A percentile compares a stretch with the other conserved stretches of the same genome.
phyloP scores from a whole-genome alignment of 2,797 vertebrate genomes.

The Dallia pectoralis region DNA sequence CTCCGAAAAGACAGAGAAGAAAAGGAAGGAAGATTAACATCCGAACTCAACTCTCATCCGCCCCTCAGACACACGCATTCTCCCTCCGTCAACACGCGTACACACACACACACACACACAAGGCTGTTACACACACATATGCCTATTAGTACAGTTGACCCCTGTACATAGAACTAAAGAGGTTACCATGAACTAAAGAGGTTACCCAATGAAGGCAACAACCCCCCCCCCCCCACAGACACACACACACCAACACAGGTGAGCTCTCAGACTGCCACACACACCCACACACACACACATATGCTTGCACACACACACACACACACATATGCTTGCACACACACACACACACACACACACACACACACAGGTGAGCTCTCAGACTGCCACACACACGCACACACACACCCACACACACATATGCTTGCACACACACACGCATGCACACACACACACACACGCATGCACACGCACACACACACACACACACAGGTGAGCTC shows the following conservation, averaged over 20 bases:
- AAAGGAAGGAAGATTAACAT: slow-evolving; percentile 84
- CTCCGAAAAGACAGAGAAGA: slow-evolving; percentile 76
- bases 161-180: background rate
- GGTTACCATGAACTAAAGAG: background rate
- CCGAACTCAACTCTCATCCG: slow-evolving; percentile 86
- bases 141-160: slow-evolving; percentile 10
- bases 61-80: slow-evolving; percentile 55
- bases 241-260: background rate
- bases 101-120: slow-evolving; percentile 25
- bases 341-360: too few species aligned
- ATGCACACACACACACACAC: background rate
- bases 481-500: background rate
- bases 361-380: too few species aligned
- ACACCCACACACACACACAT: too few species aligned
- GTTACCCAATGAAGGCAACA: too few species aligned
- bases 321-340: too few species aligned
- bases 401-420: too few species aligned
- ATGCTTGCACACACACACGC: too few species aligned
- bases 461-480: slow-evolving; percentile 10
- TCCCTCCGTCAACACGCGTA: slow-evolving; percentile 36
- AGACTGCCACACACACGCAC: too few species aligned
- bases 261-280: slow-evolving; percentile 21
- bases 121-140: slow-evolving; percentile 20
- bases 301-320: too few species aligned
- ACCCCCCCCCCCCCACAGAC: slow-evolving; percentile 17